A percentile compares a stretch with the other conserved stretches of the same genome.
These are phyloP conservation scores for Cyprinodon tularosa DNA, from an alignment of 2,113 vertebrate species.

Conservation along the genomic window DNA sequence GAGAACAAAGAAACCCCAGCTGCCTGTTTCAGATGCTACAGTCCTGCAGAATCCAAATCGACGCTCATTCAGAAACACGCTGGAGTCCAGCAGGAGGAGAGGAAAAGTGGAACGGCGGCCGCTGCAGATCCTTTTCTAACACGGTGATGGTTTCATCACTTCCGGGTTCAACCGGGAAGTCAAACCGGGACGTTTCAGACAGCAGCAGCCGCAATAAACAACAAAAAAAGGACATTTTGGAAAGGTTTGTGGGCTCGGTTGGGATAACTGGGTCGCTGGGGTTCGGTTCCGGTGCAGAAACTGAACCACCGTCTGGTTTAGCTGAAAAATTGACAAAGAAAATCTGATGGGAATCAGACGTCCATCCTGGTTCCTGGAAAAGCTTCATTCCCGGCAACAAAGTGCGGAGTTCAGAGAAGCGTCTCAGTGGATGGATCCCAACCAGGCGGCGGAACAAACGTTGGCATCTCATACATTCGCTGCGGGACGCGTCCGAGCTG, in stretches of 20 bases:
- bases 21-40: conserved; percentile 82
- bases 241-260: neutral
- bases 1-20: conserved; percentile 61
- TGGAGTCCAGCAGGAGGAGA: neutral
- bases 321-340: neutral
- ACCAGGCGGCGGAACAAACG: conserved; percentile 2
- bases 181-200: conserved; percentile 16
- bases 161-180: conserved; percentile 14
- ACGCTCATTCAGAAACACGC: conserved; percentile 28
- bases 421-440: no score
- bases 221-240: neutral
- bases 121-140: neutral
- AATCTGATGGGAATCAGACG: neutral
- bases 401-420: neutral
- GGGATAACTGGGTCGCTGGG: neutral
- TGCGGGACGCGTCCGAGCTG: conserved; percentile 20
- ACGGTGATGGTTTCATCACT: neutral
- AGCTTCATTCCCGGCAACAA: neutral
- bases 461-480: conserved; percentile 63
- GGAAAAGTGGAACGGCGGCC: neutral
- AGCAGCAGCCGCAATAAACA: conserved; percentile 4
- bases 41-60: conserved; percentile 60
- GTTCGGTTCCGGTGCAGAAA: no score
- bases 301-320: neutral
- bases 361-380: neutral